Percentiles rank a stretch among this genome's conserved stretches.
These are phyloP conservation scores for Smutsia temminckii DNA, from an alignment of 2,797 vertebrate genomes.

Conservation along the genomic window DNA sequence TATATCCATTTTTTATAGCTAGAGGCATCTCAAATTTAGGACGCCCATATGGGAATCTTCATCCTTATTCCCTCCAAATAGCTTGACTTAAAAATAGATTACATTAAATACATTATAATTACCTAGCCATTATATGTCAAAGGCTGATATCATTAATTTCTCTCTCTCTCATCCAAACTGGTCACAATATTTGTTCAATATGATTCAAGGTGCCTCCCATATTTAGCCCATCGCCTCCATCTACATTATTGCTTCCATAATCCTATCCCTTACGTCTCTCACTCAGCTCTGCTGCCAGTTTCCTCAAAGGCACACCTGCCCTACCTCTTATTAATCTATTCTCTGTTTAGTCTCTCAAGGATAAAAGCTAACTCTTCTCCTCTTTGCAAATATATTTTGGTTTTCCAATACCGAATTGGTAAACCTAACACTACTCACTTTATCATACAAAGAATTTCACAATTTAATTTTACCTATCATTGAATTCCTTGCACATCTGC, in stretches of 20 bases:
- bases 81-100: neutral
- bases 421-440: neutral
- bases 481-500: neutral
- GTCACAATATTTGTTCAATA: neutral
- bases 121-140: neutral
- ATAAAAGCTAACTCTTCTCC: neutral
- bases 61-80: neutral
- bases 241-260: neutral
- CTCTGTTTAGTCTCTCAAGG: neutral
- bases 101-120: neutral
- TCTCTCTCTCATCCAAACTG: neutral
- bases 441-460: neutral
- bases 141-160: neutral
- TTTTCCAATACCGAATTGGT: neutral
- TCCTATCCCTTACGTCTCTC: neutral
- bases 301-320: neutral
- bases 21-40: neutral
- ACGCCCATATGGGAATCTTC: neutral
- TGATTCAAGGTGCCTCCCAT: neutral
- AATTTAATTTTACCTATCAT: neutral
- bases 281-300: neutral
- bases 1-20: neutral
- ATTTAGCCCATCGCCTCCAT: neutral
- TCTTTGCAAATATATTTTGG: neutral
- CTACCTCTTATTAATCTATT: neutral